Evolutionary conservation across 2,888 invertebrate genomes (phyloP).

Genomic region (Anoplius nigerrimus): DNA sequence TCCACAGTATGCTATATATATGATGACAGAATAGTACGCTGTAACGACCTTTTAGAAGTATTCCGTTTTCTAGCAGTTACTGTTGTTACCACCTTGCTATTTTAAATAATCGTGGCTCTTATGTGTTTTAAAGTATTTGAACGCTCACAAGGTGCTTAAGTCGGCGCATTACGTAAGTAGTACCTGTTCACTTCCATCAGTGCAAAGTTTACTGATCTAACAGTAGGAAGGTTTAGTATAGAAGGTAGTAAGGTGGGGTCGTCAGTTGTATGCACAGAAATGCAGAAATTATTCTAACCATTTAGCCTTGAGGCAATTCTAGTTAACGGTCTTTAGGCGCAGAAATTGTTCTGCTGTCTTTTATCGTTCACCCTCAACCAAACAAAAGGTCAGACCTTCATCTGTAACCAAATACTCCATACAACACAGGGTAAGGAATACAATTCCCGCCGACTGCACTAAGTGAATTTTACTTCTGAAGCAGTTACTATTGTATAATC

Average conservation of each 20-base stretch:
- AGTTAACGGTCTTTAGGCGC: slow-evolving; percentile 59
- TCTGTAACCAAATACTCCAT: slow-evolving; percentile 5
- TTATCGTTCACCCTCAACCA: slow-evolving; percentile 40
- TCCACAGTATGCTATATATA: too few species aligned
- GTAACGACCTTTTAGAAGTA: too few species aligned
- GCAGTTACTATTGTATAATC: too few species aligned
- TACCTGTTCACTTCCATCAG: slow-evolving; percentile 26
- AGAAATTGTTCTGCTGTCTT: slow-evolving; percentile 44
- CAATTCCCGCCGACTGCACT: too few species aligned
- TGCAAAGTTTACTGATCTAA: slow-evolving; percentile 36
- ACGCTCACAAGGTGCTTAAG: slow-evolving; percentile 18
- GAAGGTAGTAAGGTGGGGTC: slow-evolving; percentile 40
- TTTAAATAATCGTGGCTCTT: background rate
- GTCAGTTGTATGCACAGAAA: slow-evolving; percentile 47
- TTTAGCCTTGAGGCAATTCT: slow-evolving; percentile 49
- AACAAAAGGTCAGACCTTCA: slow-evolving; percentile 45
- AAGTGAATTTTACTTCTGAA: too few species aligned
- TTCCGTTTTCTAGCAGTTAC: too few species aligned
- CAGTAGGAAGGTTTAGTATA: slow-evolving; percentile 44
- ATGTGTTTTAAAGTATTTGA: slow-evolving; percentile 12
- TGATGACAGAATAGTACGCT: too few species aligned
- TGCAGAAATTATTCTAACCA: slow-evolving; percentile 55
- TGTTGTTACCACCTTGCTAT: too few species aligned
- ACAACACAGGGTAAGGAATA: too few species aligned
- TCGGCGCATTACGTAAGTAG: slow-evolving; percentile 32